Conservation (phyloP, 2,797 vertebrate genomes). For the Clamator glandarius region DNA sequence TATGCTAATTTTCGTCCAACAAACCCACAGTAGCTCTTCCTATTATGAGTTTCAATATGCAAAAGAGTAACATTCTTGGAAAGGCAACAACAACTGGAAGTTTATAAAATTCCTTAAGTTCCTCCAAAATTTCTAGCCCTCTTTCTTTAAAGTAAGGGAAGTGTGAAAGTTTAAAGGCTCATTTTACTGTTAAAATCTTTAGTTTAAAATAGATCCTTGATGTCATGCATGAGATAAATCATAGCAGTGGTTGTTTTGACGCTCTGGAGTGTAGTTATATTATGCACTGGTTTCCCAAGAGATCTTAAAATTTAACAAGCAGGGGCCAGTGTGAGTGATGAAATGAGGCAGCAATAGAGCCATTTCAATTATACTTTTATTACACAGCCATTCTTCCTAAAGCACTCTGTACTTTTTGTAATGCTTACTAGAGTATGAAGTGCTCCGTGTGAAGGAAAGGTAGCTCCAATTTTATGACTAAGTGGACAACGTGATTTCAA, state of each 20-base stretch:
- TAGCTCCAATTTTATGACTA: background rate
- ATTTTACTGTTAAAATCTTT: background rate
- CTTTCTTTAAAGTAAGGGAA: background rate
- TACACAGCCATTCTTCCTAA: slow-evolving; percentile 43
- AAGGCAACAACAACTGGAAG: background rate
- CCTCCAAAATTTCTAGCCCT: background rate
- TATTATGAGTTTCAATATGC: background rate
- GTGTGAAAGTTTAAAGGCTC: slow-evolving; percentile 1
- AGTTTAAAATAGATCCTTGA: slow-evolving; percentile 33
- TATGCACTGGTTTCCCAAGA: slow-evolving; percentile 54
- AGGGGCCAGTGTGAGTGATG: slow-evolving; percentile 42
- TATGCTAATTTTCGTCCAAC: background rate
- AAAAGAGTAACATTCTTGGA: background rate
- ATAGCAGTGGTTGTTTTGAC: slow-evolving; percentile 50
- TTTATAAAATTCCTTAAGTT: background rate
- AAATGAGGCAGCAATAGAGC: slow-evolving; percentile 49
- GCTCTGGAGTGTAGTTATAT: slow-evolving; percentile 44
- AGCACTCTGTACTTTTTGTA: background rate
- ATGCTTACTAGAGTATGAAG: slow-evolving; percentile 42
- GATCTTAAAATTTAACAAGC: slow-evolving; percentile 68
- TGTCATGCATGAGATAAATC: slow-evolving; percentile 42
- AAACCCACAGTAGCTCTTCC: background rate
- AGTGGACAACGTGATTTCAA: slow-evolving; percentile 8
- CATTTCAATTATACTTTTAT: slow-evolving; percentile 66
- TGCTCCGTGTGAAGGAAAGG: background rate